Evolutionary conservation across 53 echinoderm and acorn worm species (phyloP).

Genomic region (Hippasteria phrygiana): DNA sequence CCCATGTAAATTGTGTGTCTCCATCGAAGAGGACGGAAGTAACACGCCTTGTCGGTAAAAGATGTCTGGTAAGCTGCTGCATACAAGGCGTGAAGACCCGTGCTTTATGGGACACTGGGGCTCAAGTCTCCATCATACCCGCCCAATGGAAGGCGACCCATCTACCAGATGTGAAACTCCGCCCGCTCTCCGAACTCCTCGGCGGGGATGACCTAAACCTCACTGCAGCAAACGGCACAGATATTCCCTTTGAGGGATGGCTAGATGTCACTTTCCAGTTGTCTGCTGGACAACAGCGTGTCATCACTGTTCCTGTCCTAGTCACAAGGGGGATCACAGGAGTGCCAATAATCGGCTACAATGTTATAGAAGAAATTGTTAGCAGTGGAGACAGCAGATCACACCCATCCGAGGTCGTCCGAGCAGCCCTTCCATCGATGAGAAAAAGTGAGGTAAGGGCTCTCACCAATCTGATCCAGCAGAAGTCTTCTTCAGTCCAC

Average conservation of each 20-base stretch:
- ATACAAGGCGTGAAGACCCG: background rate
- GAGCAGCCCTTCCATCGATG: too few relatives aligned
- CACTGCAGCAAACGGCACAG: conserved; percentile 46
- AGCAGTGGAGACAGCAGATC: too few relatives aligned
- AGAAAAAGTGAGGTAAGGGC: too few relatives aligned
- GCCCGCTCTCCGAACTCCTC: conserved; percentile 2
- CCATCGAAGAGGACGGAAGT: background rate
- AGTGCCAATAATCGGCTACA: too few relatives aligned
- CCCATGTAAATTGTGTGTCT: background rate
- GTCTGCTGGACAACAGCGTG: background rate
- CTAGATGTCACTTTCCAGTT: conserved; percentile 22
- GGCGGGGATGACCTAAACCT: conserved; percentile 20
- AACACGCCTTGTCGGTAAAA: conserved; percentile 23
- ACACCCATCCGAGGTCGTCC: too few relatives aligned
- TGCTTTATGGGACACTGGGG: conserved; percentile 63
- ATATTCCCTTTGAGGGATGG: conserved; percentile 67
- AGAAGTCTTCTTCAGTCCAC: too few relatives aligned
- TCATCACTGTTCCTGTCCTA: conserved; percentile 51
- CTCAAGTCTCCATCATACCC: conserved; percentile 57
- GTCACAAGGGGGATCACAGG: too few relatives aligned
- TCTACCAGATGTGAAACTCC: background rate
- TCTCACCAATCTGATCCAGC: too few relatives aligned
- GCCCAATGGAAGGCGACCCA: background rate
- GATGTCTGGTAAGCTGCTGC: conserved; percentile 31
- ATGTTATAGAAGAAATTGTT: too few relatives aligned